These are phyloP conservation scores for Hippocampus comes DNA, from an alignment of 2,113 vertebrate species.

Conservation along the genomic window DNA sequence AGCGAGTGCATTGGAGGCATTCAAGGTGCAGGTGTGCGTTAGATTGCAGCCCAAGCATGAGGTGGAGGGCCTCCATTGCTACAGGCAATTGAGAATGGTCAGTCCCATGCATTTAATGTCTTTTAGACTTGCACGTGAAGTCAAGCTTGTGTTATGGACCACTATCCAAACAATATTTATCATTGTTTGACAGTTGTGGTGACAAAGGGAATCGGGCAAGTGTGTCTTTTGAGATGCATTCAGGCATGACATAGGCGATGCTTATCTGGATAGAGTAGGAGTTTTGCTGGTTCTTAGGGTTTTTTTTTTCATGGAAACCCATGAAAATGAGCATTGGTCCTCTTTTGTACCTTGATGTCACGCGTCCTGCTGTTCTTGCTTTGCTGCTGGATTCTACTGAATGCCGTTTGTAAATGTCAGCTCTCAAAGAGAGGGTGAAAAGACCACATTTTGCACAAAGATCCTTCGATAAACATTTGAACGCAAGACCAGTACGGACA, in stretches of 20 bases:
- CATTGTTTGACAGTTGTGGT: constrained; percentile 46
- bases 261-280: constrained; percentile 18
- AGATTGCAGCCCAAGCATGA: constrained; percentile 29
- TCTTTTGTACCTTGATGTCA: background rate
- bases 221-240: constrained; percentile 15
- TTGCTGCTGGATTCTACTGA: constrained; percentile 27
- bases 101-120: constrained; percentile 8
- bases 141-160: constrained; percentile 40
- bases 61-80: constrained; percentile 36
- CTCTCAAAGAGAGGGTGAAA: constrained; percentile 26
- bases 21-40: constrained; percentile 48
- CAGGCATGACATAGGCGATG: background rate
- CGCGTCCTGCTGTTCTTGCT: constrained; percentile 35
- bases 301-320: background rate
- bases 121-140: constrained; percentile 16
- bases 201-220: constrained; percentile 33
- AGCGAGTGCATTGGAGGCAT: constrained; percentile 9
- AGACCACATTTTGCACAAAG: constrained; percentile 43
- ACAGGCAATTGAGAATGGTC: constrained; percentile 14
- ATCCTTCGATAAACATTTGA: constrained; percentile 45
- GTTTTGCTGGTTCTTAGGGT: background rate
- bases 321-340: background rate
- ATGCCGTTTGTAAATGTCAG: constrained; percentile 27
- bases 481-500: constrained; percentile 26
- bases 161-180: constrained; percentile 53